Base-by-base conservation (phyloP, 1,140 invertebrate species). In the Melipona quadrifasciata region DNA sequence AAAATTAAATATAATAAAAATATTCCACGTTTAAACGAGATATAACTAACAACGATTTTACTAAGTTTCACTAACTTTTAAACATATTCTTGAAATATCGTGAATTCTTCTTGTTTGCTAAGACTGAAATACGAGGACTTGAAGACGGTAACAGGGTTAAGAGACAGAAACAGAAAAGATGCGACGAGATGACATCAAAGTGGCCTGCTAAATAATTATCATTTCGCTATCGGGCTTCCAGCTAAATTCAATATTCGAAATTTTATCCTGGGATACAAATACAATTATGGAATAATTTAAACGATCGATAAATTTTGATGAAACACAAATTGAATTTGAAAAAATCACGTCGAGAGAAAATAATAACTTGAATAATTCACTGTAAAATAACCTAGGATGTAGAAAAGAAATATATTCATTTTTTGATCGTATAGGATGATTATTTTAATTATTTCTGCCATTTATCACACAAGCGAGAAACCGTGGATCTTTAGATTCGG, bases 141-240 rank as follows among this genome's bases (percentile, higher is more conserved):
- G 39, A 39, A 39, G 39, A 39, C 6, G 4, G 39, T 39, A 39
- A 6, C 39, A 39, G 39, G 39, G 39, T 39, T 39, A 39, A 39
- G 6, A 39, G 4, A 8, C 19, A 34, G n/a, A 11, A 31, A 39
- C 27, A 47, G 8, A 10, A 2, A 47, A 55, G 55, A 31, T 64
- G 17, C 57, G 58, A 27, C 21, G 11, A 2, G 31, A 80, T 72
- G 14, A 24, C n/a, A 51, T 31, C 31, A 27, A 58, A 39, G 55
- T 24, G 53, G 16, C 34, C 71, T 5, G 5, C 39, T 71, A 84
- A 72, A 80, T 70, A 73, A 84, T 57, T 80, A 64, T 80, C 65
- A 84, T 19, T 47, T 53, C 14, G 1, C 31, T 47, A 34, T 73
- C 64, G 21, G 64, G 57, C 14, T 34, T 10, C 6, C 0, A 27